These are phyloP conservation scores for Ptychobarbus kaznakovi DNA, from an alignment of 2,797 vertebrate genomes.

Conservation along the genomic window DNA sequence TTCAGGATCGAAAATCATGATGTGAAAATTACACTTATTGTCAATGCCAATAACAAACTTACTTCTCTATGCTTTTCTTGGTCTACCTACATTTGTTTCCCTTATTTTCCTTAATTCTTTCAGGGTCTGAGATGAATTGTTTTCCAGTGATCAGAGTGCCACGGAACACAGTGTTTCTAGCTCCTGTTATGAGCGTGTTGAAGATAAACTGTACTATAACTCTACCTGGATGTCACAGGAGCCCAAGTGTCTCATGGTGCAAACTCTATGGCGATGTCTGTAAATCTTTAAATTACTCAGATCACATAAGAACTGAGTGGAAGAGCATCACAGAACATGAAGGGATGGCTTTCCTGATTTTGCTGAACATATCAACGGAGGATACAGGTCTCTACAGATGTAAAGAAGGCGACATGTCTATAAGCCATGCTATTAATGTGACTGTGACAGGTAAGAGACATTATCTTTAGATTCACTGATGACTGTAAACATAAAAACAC, in stretches of 20 bases:
- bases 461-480: neutral
- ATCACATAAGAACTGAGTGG: slow-evolving; percentile 5
- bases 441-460: slow-evolving; percentile 53
- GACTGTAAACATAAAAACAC: neutral
- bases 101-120: neutral
- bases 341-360: slow-evolving; percentile 18
- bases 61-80: neutral
- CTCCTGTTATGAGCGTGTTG: neutral
- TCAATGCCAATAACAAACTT: neutral
- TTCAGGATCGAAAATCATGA: neutral
- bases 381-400: slow-evolving; percentile 63
- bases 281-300: neutral
- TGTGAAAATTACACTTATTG: neutral
- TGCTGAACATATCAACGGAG: slow-evolving; percentile 33
- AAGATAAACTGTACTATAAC: slow-evolving; percentile 12
- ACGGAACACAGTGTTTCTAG: slow-evolving; percentile 37
- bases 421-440: slow-evolving; percentile 53
- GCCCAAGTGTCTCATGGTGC: slow-evolving; percentile 43
- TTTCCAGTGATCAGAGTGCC: fast-evolving
- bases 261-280: slow-evolving; percentile 11
- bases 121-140: neutral
- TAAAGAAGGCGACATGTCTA: fast-evolving
- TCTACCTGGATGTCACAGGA: neutral
- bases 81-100: neutral
- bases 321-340: neutral